Evolutionary conservation across 2,113 vertebrate species (phyloP).

Genomic region (Oostethus manadensis): DNA sequence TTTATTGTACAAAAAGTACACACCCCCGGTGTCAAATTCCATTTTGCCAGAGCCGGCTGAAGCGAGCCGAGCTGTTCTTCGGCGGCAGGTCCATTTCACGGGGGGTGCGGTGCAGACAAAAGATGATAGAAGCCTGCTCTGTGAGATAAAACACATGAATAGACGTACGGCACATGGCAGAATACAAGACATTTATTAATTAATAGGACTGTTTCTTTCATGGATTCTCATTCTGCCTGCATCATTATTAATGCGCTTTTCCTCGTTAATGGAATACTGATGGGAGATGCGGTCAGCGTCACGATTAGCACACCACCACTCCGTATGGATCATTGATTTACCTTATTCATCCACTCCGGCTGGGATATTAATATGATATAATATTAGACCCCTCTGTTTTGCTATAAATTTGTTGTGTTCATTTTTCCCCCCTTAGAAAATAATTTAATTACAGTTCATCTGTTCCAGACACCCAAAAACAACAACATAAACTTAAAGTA

Average conservation of each 20-base stretch:
- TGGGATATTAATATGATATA: too few relatives aligned
- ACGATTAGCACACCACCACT: constrained; percentile 53
- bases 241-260: constrained; percentile 40
- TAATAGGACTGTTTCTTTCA: constrained; percentile 15
- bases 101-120: constrained; percentile 16
- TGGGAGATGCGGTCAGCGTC: constrained; percentile 40
- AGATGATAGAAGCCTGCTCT: constrained; percentile 23
- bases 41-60: constrained; percentile 26
- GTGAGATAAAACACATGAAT: constrained; percentile 7
- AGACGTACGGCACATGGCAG: background rate
- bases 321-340: constrained; percentile 42
- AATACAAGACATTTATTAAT: constrained; percentile 6
- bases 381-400: too few relatives aligned
- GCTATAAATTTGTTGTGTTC: too few relatives aligned
- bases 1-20: constrained; percentile 38
- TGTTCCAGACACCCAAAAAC: too few relatives aligned
- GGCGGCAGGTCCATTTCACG: constrained; percentile 28
- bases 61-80: constrained; percentile 16
- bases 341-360: constrained; percentile 27
- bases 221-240: constrained; percentile 1
- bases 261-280: constrained; percentile 56
- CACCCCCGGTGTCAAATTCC: constrained; percentile 21
- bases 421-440: too few relatives aligned
- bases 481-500: too few relatives aligned
- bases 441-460: too few relatives aligned